Conservation (phyloP, 2,113 vertebrate genomes). For the Chionomys nivalis region DNA sequence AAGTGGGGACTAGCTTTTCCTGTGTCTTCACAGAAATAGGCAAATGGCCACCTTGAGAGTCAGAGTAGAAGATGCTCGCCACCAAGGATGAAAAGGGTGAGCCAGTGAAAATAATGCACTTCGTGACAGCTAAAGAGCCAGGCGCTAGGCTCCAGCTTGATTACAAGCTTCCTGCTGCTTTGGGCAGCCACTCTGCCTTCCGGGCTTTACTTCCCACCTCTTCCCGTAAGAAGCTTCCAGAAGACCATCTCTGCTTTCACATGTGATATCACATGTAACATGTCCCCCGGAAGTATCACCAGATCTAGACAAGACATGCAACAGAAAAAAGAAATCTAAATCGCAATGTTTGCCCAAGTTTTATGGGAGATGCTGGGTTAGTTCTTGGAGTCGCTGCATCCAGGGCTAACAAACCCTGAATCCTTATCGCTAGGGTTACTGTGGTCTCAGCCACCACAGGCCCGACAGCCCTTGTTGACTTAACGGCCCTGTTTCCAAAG, state of each 20-base stretch:
- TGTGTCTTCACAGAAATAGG: neutral
- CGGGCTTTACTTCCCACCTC: neutral
- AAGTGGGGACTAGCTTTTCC: neutral
- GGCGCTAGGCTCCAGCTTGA: neutral
- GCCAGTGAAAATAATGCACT: neutral
- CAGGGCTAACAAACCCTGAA: neutral
- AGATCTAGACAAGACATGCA: constrained; percentile 42
- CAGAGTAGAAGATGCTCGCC: neutral
- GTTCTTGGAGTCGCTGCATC: constrained; percentile 1
- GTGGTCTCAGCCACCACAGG: neutral
- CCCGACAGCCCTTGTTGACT: constrained; percentile 9
- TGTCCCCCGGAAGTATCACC: neutral
- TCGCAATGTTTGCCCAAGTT: neutral
- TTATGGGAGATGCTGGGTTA: neutral
- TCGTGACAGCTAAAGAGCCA: neutral
- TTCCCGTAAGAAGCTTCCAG: neutral
- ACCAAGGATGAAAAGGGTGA: neutral
- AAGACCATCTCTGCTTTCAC: neutral
- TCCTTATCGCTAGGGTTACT: constrained; percentile 23
- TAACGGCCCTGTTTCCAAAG: constrained; percentile 71
- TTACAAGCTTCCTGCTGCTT: neutral
- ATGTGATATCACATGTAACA: neutral
- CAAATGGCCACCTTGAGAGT: neutral
- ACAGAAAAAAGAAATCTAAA: neutral
- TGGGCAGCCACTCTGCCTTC: neutral